These are phyloP conservation scores for Sphenodon punctatus DNA, from an alignment of 2,797 vertebrate genomes.

Conservation along the genomic window DNA sequence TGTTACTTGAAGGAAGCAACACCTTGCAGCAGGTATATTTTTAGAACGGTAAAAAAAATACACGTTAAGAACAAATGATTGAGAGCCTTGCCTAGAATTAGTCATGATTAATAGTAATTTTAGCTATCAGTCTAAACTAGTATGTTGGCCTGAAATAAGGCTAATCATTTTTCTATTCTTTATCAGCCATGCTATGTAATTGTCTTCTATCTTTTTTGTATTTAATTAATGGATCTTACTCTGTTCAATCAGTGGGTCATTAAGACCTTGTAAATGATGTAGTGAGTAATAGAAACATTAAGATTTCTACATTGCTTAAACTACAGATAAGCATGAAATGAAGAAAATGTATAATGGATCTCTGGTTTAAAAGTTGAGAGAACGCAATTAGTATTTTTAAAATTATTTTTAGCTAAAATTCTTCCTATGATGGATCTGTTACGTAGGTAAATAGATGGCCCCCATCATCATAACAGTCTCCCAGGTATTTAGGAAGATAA, in stretches of 20 bases:
- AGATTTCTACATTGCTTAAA: neutral
- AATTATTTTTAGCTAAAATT: too few relatives aligned
- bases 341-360: too few relatives aligned
- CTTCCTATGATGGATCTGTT: neutral
- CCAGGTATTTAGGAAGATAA: neutral
- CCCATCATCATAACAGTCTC: neutral
- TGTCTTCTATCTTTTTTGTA: conserved; percentile 52
- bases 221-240: conserved; percentile 57
- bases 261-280: conserved; percentile 14
- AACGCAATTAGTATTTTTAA: too few relatives aligned
- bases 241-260: conserved; percentile 34
- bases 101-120: conserved; percentile 47
- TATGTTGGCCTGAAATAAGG: conserved; percentile 46
- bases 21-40: conserved; percentile 23
- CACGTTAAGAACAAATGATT: conserved; percentile 22
- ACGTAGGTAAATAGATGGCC: neutral
- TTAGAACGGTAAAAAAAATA: neutral
- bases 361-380: too few relatives aligned
- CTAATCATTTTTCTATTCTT: conserved; percentile 48
- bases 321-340: too few relatives aligned
- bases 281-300: conserved; percentile 10
- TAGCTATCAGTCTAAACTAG: conserved; percentile 39
- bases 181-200: conserved; percentile 27
- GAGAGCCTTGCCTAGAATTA: conserved; percentile 4
- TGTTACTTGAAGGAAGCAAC: neutral